A percentile compares a stretch with the other conserved stretches of the same genome.
Evolutionary conservation across 92 coral and sea anemone species (phyloP).

Genomic region (Isaurus tuberculatus): DNA sequence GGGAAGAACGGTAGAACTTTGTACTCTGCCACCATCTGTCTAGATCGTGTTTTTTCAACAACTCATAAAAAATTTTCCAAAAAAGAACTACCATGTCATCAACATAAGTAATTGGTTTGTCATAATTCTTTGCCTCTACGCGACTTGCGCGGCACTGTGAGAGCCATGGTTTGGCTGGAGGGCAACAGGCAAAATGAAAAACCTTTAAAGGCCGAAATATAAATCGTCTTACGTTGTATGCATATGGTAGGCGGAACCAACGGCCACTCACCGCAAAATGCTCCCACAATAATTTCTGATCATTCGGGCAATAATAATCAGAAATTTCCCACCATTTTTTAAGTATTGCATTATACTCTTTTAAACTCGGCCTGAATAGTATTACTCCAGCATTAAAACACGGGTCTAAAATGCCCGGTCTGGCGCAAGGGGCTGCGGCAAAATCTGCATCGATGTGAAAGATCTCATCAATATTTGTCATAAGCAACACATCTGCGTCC

Average conservation of each 20-base stretch:
- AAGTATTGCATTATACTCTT: conserved; percentile 56
- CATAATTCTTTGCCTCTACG: conserved; percentile 60
- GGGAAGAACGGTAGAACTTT: conserved; percentile 57
- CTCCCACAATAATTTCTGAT: conserved; percentile 78
- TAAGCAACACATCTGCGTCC: conserved; percentile 90
- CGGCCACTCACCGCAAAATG: conserved; percentile 68
- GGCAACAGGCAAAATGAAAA: conserved; percentile 78
- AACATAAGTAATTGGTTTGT: conserved; percentile 58
- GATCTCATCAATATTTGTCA: conserved; percentile 89
- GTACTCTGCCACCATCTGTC: conserved; percentile 83
- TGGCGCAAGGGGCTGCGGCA: conserved; percentile 81
- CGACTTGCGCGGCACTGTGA: conserved; percentile 78
- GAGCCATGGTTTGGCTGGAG: conserved; percentile 78
- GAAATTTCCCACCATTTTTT: conserved; percentile 64
- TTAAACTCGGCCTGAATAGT: conserved; percentile 73
- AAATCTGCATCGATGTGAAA: conserved; percentile 81
- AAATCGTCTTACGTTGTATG: conserved; percentile 68
- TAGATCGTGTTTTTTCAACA: conserved; percentile 58
- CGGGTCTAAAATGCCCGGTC: conserved; percentile 91
- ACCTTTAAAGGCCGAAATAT: conserved; percentile 75
- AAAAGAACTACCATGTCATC: conserved; percentile 66
- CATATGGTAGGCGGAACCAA: conserved; percentile 58
- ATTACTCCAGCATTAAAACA: conserved; percentile 92
- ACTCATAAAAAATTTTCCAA: conserved; percentile 77
- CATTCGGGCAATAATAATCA: conserved; percentile 69